Base-by-base conservation (phyloP, 2,797 vertebrate species). In the Karalla daura region DNA sequence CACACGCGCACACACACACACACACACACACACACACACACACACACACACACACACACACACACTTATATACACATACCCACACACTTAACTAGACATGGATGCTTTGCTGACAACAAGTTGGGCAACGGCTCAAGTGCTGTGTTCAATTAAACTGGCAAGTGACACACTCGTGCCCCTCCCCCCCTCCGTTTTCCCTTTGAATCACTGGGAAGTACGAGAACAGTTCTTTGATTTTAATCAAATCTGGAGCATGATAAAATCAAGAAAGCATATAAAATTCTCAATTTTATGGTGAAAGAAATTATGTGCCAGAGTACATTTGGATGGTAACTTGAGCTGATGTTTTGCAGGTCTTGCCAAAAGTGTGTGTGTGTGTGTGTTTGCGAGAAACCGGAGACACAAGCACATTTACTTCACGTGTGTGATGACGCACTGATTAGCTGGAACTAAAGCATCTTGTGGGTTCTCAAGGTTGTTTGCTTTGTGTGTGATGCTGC, bases 111-210 rank as follows among this genome's bases (percentile, higher is more conserved):
- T 71, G 61, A 88, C 86, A 88, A 86, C 62, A 76, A 70, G 80
- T 86, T 87, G 74, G 81, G 80, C 70, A 89, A 88, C 59, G 79
- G 64, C 58, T 88, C 74, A 84, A 80, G 68, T 13, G 3, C 86
- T 90, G 81, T 13, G 39, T 75, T 78, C 66, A 88, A 83, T 86
- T 86, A 82, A 64, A 74, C 9, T 15, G 5, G 47, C 50, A 61
- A 85, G 60, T 74, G 78, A 86, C 62, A 78, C 56, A 55, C 32
- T 43, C 6, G 15, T 40, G 39, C 36, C 43, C n/a, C n/a, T 18
- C 45, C 30, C 30, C 8, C 32, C 11, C n/a, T n/a, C n/a, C n/a
- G n/a, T n/a, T 55, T 28, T 73, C 51, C 24, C 7, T 60, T 47
- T 64, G 44, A 73, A 46, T 78, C 60, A 54, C 25, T 53, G 50